These are phyloP conservation scores for Nipponacmea schrenckii DNA, from an alignment of 2,888 invertebrate species.

Conservation along the genomic window DNA sequence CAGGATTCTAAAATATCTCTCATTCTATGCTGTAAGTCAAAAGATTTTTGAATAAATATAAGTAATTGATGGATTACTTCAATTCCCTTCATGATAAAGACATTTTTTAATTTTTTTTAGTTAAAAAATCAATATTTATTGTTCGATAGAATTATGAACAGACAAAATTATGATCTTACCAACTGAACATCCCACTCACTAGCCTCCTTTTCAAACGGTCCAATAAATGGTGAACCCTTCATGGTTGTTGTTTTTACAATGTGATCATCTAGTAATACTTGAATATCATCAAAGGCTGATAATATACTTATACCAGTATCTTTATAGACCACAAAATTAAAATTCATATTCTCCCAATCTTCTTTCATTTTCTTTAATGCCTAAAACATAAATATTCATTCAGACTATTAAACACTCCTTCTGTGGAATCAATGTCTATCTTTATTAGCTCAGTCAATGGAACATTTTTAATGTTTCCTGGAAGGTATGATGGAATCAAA, in stretches of 20 bases:
- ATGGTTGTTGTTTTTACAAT: constrained; percentile 67
- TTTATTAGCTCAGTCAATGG: too few relatives aligned
- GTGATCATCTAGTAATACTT: constrained; percentile 66
- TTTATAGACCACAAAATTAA: constrained; percentile 64
- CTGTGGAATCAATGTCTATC: too few relatives aligned
- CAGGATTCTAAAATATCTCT: constrained; percentile 65
- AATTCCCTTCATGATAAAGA: too few relatives aligned
- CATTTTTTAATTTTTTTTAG: too few relatives aligned
- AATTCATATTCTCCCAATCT: constrained; percentile 63
- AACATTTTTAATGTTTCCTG: background rate
- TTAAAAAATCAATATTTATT: too few relatives aligned
- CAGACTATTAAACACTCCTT: too few relatives aligned
- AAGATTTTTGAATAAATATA: background rate
- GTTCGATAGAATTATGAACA: too few relatives aligned
- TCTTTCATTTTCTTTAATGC: constrained; percentile 65
- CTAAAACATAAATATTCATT: constrained; percentile 35
- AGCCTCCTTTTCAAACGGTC: constrained; percentile 64
- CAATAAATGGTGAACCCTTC: constrained; percentile 67
- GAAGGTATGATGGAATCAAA: too few relatives aligned
- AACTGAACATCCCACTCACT: constrained; percentile 62
- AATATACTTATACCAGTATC: constrained; percentile 63
- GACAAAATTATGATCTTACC: constrained; percentile 40
- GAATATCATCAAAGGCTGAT: constrained; percentile 65
- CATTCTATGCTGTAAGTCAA: constrained; percentile 59
- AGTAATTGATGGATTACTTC: too few relatives aligned